Evolutionary conservation across 2,113 vertebrate genomes (phyloP), one percentile per base, ranked within the genome.

Genomic region (Sorex fumeus): DNA sequence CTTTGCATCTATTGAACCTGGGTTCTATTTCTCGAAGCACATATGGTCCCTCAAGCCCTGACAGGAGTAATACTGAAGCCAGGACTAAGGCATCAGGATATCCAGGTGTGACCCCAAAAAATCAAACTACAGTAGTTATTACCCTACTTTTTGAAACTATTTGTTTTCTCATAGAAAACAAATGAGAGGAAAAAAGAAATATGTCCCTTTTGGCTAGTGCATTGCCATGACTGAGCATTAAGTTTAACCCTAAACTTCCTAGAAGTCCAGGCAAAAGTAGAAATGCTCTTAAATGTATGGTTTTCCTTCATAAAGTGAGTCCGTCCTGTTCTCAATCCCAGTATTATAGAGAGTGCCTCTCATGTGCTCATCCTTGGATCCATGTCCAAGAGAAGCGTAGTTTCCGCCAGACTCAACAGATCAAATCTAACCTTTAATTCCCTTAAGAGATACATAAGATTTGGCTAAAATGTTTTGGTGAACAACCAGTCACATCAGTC

Each of bases 131-230:
- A 90, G 27, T 87, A 77, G 66, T 50, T 67, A 86, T 57, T 88
- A 71, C 3, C 67, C 16, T 76, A 50, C 16, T 30, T 84, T 88
- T 28, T 78, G 87, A 95, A 93, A 43, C 0, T 32, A 70, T 36
- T 15, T 70, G 32, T 21, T 34, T 34, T 34, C 15, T 2, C 32
- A 32, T 70, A 13, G n/a, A 92, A 91, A 86, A 81, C 45, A 27
- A 87, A 23, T 87, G 18, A 70, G 28, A 87, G 25, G 7, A 66
- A 76, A 13, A 2, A 9, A 91, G 11, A 47, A 69, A 85, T 72
- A 80, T 84, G 80, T 75, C 69, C 16, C 16, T 57, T 84, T 76
- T 62, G 43, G 4, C 34, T 83, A 43, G 8, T 87, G 0, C 64
- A 32, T 90, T 77, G 30, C 23, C 84, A n/a, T 77, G 40, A 25